Conservation (phyloP, 1,140 invertebrate species). For the Drosophila auraria region DNA sequence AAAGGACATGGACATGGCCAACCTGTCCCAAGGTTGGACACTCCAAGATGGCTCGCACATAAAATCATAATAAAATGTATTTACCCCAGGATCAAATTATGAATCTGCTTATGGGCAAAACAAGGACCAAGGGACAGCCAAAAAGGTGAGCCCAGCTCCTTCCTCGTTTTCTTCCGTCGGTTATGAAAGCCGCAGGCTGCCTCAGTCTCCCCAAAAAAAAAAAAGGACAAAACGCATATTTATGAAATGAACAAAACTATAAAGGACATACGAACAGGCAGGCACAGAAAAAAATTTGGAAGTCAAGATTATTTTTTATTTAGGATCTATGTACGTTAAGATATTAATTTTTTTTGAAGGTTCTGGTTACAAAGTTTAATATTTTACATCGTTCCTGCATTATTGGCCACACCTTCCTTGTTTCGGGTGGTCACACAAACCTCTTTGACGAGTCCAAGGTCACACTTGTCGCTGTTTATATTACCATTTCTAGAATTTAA, state of each 20-base stretch:
- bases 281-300: conserved; percentile 4
- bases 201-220: conserved; percentile 37
- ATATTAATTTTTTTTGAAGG: too few relatives aligned
- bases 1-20: conserved; percentile 67
- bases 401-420: too few relatives aligned
- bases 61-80: conserved; percentile 85
- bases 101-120: conserved; percentile 75
- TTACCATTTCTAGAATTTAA: background rate
- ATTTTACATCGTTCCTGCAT: too few relatives aligned
- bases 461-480: too few relatives aligned
- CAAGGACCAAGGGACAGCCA: conserved; percentile 51
- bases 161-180: conserved; percentile 39
- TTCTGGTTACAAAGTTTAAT: background rate
- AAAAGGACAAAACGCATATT: conserved; percentile 80
- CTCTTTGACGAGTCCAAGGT: too few relatives aligned
- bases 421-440: background rate
- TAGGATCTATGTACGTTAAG: too few relatives aligned
- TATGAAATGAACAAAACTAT: conserved; percentile 82
- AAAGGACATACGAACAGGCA: conserved; percentile 57
- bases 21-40: conserved; percentile 76
- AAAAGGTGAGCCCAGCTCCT: conserved; percentile 71
- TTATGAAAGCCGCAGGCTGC: conserved; percentile 77
- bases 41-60: conserved; percentile 71
- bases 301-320: too few relatives aligned
- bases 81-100: conserved; percentile 85